These are phyloP conservation scores for Arenaria interpres DNA, from an alignment of 2,113 vertebrate genomes.

Conservation along the genomic window DNA sequence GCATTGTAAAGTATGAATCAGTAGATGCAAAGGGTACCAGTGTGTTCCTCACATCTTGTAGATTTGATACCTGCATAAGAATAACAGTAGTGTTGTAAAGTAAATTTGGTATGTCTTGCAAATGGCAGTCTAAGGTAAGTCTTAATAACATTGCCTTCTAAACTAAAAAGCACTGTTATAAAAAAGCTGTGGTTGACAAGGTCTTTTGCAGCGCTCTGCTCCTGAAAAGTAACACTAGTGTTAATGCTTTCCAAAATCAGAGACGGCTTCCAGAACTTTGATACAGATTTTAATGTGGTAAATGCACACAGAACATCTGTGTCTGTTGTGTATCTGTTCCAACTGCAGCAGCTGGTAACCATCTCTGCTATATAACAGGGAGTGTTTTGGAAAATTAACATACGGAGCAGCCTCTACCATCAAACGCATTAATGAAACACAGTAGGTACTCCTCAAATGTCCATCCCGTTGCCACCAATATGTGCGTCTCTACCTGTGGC, in stretches of 20 bases:
- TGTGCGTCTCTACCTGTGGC: background rate
- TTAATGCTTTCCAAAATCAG: background rate
- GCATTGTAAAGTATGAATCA: background rate
- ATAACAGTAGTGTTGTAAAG: background rate
- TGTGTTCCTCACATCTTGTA: background rate
- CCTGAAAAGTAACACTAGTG: background rate
- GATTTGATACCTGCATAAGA: background rate
- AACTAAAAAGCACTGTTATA: background rate
- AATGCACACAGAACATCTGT: background rate
- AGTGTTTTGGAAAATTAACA: background rate
- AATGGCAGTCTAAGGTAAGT: background rate
- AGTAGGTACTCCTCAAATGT: background rate
- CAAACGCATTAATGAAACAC: background rate
- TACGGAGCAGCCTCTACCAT: background rate
- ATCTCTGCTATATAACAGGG: background rate
- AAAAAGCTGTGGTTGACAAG: background rate
- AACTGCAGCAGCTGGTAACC: background rate
- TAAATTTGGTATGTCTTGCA: background rate
- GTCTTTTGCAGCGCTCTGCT: background rate
- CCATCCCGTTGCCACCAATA: background rate
- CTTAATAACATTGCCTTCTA: background rate
- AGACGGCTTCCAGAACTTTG: background rate
- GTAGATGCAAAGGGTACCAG: background rate
- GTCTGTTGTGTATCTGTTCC: background rate
- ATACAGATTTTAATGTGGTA: background rate